Evolutionary conservation across 2,113 vertebrate genomes (phyloP).

Genomic region (Scophthalmus maximus): DNA sequence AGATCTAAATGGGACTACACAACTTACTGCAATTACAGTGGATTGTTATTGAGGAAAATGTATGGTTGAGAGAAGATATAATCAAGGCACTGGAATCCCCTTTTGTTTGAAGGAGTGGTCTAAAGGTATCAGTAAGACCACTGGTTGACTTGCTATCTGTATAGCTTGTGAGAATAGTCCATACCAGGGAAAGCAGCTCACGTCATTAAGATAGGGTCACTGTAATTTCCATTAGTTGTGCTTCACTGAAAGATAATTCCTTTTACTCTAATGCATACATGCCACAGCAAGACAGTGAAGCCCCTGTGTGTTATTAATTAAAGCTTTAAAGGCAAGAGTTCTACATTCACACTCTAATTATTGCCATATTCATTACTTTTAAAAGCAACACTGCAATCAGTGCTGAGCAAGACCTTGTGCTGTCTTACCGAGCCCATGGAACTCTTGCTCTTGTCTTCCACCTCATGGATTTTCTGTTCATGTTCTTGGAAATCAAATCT

Average conservation of each 20-base stretch:
- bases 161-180: background rate
- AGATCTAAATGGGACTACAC: background rate
- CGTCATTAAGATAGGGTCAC: background rate
- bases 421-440: slow-evolving; percentile 71
- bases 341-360: slow-evolving; percentile 26
- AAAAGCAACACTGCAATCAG: slow-evolving; percentile 67
- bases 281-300: slow-evolving; percentile 51
- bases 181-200: background rate
- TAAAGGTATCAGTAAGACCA: background rate
- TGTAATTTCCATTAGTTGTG: slow-evolving; percentile 45
- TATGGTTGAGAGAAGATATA: background rate
- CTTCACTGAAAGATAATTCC: slow-evolving; percentile 12
- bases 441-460: slow-evolving; percentile 39
- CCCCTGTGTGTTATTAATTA: slow-evolving; percentile 47
- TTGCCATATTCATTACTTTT: slow-evolving; percentile 24
- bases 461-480: slow-evolving; percentile 55
- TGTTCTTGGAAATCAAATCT: slow-evolving; percentile 54
- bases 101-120: background rate
- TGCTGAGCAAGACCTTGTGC: slow-evolving; percentile 46
- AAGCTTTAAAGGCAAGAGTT: slow-evolving; percentile 28
- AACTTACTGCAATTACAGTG: background rate
- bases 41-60: no score
- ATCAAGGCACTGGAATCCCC: background rate
- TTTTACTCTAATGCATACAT: slow-evolving; percentile 50
- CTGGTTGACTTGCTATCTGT: background rate